Base-by-base conservation (phyloP, 2,113 vertebrate species). In the Myxocyprinus asiaticus region DNA sequence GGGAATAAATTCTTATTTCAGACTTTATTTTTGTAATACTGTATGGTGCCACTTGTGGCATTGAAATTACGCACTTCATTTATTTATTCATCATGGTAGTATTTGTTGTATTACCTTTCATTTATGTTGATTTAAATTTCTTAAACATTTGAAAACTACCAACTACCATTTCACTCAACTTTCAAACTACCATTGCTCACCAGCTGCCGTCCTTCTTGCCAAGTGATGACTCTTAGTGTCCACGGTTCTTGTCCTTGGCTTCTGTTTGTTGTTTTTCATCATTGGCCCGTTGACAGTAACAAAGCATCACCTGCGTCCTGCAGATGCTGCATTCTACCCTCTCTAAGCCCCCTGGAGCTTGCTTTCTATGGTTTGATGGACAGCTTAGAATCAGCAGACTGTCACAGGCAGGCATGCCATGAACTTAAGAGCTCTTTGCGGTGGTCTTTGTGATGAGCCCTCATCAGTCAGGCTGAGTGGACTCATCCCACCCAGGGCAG, bases 391-490 rank as follows among this genome's bases (percentile, higher is more conserved):
- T 76, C 73, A 76, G 73, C 61, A 11, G 73, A 42, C 73, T 11
- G 48, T 44, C 14, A 12, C 65, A 65, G 48, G 73, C 62, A 55
- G 62, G 65, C 73, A 11, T 76, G 73, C 48, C 73, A 22, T 76
- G 73, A 65, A 76, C 73, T 76, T 22, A 65, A 65, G 73, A 76
- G 61, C 73, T 48, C 61, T 65, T 55, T 42, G 7, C 9, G 62
- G 73, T 76, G 22, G 47, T 76, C 73, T 76, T 44, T 65, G 61
- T 43, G 48, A 55, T 76, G 61, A 76, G 33, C 73, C 62, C 22
- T 76, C 73, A 76, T 76, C 73, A 76, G 17, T 76, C 73, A 76
- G 73, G 48, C 48, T 76, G 73, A 76, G 61, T 17, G 48, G 48
- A 43, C 22, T 14, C 43, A 65, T 76, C 47, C 55, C 8, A 44